Percentiles rank a stretch among this genome's conserved stretches.
Evolutionary conservation across 1,140 invertebrate species (phyloP).

Genomic region (Drosophila guanche): DNA sequence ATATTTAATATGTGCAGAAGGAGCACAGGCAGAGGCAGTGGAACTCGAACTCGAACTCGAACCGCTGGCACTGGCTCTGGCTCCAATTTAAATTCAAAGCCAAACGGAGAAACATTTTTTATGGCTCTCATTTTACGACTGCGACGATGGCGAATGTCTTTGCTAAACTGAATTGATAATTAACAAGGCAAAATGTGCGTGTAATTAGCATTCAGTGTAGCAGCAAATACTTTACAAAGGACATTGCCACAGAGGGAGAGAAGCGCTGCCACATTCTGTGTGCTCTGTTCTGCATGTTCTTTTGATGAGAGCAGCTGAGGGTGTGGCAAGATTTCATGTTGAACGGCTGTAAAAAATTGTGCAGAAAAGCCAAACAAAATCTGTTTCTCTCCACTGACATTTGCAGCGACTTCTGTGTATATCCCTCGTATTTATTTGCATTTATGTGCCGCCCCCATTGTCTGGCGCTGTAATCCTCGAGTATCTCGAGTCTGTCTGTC

Average conservation of each 20-base stretch:
- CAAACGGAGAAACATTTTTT: constrained; percentile 67
- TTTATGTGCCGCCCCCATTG: constrained; percentile 57
- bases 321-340: neutral
- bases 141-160: constrained; percentile 49
- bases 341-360: neutral
- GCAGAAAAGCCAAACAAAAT: constrained; percentile 21
- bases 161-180: constrained; percentile 79
- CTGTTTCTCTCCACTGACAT: constrained; percentile 26
- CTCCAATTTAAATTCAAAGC: constrained; percentile 78
- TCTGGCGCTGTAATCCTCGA: constrained; percentile 56
- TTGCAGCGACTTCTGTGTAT: constrained; percentile 33
- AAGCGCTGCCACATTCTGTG: neutral
- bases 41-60: constrained; percentile 7
- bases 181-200: constrained; percentile 80
- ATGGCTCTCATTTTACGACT: constrained; percentile 75
- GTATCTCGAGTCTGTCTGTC: constrained; percentile 15
- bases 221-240: constrained; percentile 37
- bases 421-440: constrained; percentile 60
- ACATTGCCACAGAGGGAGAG: constrained; percentile 10
- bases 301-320: too few relatives aligned
- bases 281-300: too few relatives aligned
- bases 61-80: constrained; percentile 1
- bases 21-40: neutral
- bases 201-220: constrained; percentile 78
- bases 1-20: constrained; percentile 56